phyloP scores from a whole-genome alignment of 2,797 vertebrate species.

The Cebuella pygmaea region DNA sequence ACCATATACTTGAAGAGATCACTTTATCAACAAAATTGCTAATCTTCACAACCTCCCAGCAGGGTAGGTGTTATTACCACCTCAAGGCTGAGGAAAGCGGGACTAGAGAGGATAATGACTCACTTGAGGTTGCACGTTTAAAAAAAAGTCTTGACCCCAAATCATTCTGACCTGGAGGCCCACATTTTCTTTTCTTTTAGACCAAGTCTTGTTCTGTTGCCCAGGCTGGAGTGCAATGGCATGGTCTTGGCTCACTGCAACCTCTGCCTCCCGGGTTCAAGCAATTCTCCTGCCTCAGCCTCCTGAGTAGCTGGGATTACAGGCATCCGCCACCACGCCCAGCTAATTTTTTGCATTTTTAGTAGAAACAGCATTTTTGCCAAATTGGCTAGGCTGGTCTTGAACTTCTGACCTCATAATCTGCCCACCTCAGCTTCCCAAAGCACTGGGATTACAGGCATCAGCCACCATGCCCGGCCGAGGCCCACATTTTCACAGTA shows the following conservation, averaged over 20 bases:
- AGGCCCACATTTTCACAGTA: not conserved
- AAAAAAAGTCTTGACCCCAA: not conserved
- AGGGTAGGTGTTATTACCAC: not conserved
- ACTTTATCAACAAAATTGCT: not conserved
- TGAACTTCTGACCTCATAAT: not conserved
- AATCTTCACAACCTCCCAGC: not conserved
- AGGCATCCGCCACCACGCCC: not conserved
- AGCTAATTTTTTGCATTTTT: not conserved
- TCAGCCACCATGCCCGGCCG: fast-evolving
- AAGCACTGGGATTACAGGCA: not conserved
- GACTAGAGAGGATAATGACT: not conserved
- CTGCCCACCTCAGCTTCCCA: not conserved
- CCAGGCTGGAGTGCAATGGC: no score
- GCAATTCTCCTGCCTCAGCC: not conserved
- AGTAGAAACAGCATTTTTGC: not conserved
- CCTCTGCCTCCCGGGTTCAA: not conserved
- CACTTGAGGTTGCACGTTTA: not conserved
- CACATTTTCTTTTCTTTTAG: not conserved
- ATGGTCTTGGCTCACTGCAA: no score
- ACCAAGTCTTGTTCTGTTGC: no score
- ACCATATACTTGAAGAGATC: not conserved
- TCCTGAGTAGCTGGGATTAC: not conserved
- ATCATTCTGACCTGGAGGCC: not conserved
- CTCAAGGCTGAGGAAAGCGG: slow-evolving; percentile 6
- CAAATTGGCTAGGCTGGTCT: not conserved